Base-by-base conservation (phyloP, 2,888 invertebrate genomes). In the Adineta ricciae region DNA sequence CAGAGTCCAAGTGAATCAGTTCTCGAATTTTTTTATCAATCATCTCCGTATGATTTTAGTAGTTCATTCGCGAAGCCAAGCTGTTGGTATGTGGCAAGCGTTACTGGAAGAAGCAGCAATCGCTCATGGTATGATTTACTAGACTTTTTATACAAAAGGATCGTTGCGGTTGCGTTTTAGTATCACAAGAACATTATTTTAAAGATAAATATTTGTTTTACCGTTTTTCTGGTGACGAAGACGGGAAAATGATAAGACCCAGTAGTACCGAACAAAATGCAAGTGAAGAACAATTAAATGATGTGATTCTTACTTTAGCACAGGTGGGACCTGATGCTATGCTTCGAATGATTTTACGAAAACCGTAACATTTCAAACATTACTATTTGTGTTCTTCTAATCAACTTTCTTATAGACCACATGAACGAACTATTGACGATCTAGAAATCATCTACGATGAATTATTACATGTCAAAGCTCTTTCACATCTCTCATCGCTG, bases 51-150 rank as follows among this genome's bases (percentile, higher is more conserved):
- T 36, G 54, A 85, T 46, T 86, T 83, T 86, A 64, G 87, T 89
- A 87, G 93, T 93, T 24, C 93, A 93, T 92, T 90, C 90, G 3
- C 91, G 94, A 86, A 92, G 93, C 87, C 94, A 94, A 89, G 94
- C 94, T 84, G 93, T 93, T 83, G 94, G 94, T 86, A 94, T 95
- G 93, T 95, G 94, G 94, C 95, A 95, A 90, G 94, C 93, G 0
- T 91, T 95, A 84, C 91, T 95, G 72, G 95, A 95, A 89, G 94
- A 94, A 90, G 94, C 94, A 83, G 93, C 94, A 86, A 92, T 95
- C 87, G 92, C 93, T 84, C 94, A 94, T 90, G 94, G 94, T 94
- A 8, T 46, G 46, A 46, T 8, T 46, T 46, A 46, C 11, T 46
- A 5, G 11, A 46, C 11, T 46, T 46, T 46, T n/a, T n/a, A n/a